A percentile compares a stretch with the other conserved stretches of the same genome.
These are phyloP conservation scores for Acronicta alni DNA, from an alignment of 2,888 invertebrate species.

Conservation along the genomic window DNA sequence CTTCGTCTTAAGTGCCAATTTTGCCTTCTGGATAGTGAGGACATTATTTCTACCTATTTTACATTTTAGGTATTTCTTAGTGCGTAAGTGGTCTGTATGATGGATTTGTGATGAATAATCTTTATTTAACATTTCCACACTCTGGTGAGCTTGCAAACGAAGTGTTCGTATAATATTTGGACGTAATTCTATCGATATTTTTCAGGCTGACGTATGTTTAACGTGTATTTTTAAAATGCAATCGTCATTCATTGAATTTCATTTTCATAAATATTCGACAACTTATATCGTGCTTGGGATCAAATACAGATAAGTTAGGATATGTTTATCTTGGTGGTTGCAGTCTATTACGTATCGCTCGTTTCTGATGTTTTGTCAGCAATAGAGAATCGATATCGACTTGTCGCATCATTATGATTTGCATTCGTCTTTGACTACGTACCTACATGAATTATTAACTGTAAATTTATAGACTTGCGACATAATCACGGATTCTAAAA, in stretches of 20 bases:
- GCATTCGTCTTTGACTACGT: conserved; percentile 56
- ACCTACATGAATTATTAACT: conserved; percentile 48
- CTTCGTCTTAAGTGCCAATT: conserved; percentile 88
- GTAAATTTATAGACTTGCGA: conserved; percentile 70
- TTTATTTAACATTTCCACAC: conserved; percentile 59
- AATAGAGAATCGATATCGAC: conserved; percentile 47
- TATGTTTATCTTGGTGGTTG: conserved; percentile 59
- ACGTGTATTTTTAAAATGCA: conserved; percentile 50
- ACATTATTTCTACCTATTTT: conserved; percentile 88
- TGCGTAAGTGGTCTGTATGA: conserved; percentile 85
- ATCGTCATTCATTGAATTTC: conserved; percentile 54
- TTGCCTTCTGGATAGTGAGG: conserved; percentile 89
- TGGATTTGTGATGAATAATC: conserved; percentile 75
- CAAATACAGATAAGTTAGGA: conserved; percentile 85
- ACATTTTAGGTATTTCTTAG: conserved; percentile 87
- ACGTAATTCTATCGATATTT: conserved; percentile 59
- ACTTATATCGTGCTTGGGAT: conserved; percentile 87
- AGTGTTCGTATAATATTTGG: conserved; percentile 60
- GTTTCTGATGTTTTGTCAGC: conserved; percentile 42
- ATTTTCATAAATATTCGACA: conserved; percentile 63
- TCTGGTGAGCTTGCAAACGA: conserved; percentile 72
- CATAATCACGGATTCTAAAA: conserved; percentile 76
- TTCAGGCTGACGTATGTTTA: conserved; percentile 58
- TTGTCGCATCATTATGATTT: conserved; percentile 53
- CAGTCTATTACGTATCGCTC: conserved; percentile 33